These are phyloP conservation scores for Zosterops lateralis DNA, from an alignment of 2,113 vertebrate species.

Conservation along the genomic window DNA sequence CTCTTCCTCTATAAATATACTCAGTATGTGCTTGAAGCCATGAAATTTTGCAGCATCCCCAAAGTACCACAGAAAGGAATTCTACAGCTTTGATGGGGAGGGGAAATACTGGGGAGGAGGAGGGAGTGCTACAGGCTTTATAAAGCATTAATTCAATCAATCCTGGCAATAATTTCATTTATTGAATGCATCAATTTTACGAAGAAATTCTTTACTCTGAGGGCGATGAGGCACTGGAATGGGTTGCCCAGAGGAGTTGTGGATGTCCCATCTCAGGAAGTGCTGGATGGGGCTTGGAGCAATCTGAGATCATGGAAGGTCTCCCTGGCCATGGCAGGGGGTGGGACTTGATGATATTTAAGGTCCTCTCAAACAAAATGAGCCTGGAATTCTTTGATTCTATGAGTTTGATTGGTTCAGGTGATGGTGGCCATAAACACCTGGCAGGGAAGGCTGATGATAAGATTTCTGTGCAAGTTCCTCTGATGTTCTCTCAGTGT, in stretches of 20 bases:
- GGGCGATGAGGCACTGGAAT: background rate
- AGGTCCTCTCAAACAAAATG: background rate
- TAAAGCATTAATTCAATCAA: background rate
- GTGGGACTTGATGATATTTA: too few species aligned
- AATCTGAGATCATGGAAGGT: background rate
- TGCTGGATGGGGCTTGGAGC: background rate
- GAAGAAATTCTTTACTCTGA: background rate
- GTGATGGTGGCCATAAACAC: background rate
- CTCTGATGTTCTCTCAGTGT: background rate
- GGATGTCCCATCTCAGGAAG: background rate
- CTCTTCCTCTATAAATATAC: background rate
- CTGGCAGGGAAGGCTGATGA: background rate
- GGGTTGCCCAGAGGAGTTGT: background rate
- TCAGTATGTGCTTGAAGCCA: background rate
- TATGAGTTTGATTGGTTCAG: background rate
- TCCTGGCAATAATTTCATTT: background rate
- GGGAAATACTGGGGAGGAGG: rapidly evolving
- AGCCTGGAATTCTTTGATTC: background rate
- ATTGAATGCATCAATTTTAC: background rate
- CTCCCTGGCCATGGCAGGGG: background rate
- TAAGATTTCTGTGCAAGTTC: background rate
- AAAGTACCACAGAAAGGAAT: background rate
- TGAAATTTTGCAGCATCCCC: background rate
- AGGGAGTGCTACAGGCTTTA: too few species aligned
- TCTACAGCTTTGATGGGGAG: background rate